A percentile compares a stretch with the other conserved stretches of the same genome.
Evolutionary conservation across 2,888 invertebrate genomes (phyloP).

Genomic region (Rhagophthalmus giganteus): DNA sequence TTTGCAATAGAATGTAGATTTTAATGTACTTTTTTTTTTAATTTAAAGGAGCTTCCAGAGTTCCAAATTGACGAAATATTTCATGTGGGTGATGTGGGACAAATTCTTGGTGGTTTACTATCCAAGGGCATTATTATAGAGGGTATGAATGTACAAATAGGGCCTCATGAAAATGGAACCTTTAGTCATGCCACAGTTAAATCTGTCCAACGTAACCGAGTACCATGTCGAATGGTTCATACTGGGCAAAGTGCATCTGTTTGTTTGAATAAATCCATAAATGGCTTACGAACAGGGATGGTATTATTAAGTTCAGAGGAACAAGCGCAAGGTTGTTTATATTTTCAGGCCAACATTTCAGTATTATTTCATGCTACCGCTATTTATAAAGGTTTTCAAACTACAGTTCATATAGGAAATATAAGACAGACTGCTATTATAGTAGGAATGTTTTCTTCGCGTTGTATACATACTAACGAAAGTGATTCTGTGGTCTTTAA

Average conservation of each 20-base stretch:
- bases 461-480: conserved; percentile 78
- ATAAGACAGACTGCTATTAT: conserved; percentile 94
- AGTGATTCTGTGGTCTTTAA: conserved; percentile 85
- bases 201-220: conserved; percentile 89
- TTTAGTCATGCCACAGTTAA: conserved; percentile 79
- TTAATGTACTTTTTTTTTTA: conserved; percentile 4
- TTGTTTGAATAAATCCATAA: conserved; percentile 66
- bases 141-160: conserved; percentile 76
- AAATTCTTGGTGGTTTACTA: conserved; percentile 83
- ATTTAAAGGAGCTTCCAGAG: conserved; percentile 74
- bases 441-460: conserved; percentile 69
- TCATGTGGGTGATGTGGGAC: conserved; percentile 79
- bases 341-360: conserved; percentile 80
- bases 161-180: conserved; percentile 75
- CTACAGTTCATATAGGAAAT: conserved; percentile 94
- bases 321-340: conserved; percentile 51
- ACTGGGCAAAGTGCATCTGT: conserved; percentile 91
- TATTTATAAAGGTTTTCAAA: conserved; percentile 83
- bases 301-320: conserved; percentile 66
- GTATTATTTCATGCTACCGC: conserved; percentile 87
- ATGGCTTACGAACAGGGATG: conserved; percentile 79
- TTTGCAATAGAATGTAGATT: neutral
- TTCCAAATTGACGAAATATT: conserved; percentile 96
- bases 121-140: conserved; percentile 85
- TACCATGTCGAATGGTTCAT: conserved; percentile 83